These are phyloP conservation scores for Gisinianus flammeolus DNA, from an alignment of 2,888 invertebrate species.

Conservation along the genomic window DNA sequence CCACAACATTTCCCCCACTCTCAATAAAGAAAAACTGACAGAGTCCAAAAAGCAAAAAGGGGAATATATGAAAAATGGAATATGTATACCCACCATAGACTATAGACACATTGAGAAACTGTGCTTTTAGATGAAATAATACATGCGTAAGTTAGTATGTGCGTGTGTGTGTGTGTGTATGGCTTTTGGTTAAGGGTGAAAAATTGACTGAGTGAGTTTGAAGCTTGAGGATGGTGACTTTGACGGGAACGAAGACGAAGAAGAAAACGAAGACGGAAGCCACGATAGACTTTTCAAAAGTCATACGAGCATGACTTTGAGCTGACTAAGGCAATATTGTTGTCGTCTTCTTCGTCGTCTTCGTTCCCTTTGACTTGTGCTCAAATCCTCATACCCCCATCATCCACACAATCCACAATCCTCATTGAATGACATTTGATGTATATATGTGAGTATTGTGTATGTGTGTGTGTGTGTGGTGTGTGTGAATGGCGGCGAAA, in stretches of 20 bases:
- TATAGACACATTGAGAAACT: too few species aligned
- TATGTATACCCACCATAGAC: too few species aligned
- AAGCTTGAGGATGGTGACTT: background rate
- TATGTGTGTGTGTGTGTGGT: background rate
- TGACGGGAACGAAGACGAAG: background rate
- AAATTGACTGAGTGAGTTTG: conserved; percentile 17
- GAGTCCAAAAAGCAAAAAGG: background rate
- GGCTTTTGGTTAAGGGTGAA: conserved; percentile 11
- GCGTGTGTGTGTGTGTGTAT: background rate
- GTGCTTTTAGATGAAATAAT: too few species aligned
- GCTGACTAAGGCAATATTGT: conserved; percentile 36
- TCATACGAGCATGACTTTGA: conserved; percentile 33
- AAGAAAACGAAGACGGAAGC: background rate
- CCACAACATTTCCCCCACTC: conserved; percentile 9
- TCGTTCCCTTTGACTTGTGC: background rate
- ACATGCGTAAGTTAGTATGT: too few species aligned
- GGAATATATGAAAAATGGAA: background rate
- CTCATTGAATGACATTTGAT: background rate
- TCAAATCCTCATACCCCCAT: background rate
- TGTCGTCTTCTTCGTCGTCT: conserved; percentile 3
- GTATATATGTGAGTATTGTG: background rate
- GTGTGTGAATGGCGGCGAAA: background rate
- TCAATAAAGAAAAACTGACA: background rate
- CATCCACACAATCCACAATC: background rate
- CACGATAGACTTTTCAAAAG: conserved; percentile 11